Percentiles rank a stretch among this genome's conserved stretches.
Evolutionary conservation across 2,888 invertebrate genomes (phyloP).

Genomic region (Drosophila longiperda): DNA sequence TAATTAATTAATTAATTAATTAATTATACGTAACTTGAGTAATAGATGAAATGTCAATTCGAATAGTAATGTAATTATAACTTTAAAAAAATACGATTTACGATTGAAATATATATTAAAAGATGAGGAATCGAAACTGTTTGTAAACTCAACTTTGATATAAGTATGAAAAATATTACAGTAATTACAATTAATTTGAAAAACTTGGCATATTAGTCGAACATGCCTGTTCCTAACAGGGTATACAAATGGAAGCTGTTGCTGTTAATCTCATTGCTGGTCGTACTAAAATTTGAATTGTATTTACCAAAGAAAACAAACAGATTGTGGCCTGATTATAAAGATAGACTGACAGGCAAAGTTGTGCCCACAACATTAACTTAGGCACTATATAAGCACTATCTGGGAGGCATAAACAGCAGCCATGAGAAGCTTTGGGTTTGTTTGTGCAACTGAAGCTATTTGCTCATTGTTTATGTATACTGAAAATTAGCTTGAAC

Average conservation of each 20-base stretch:
- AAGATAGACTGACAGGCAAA: constrained; percentile 44
- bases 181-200: not conserved
- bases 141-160: not conserved
- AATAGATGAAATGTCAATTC: not conserved
- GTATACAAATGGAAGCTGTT: constrained; percentile 24
- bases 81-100: not conserved
- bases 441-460: constrained; percentile 31
- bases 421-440: constrained; percentile 14
- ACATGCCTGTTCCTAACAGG: not conserved
- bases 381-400: not conserved
- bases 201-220: not conserved
- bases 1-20: constrained; percentile 1
- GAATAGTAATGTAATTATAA: not conserved
- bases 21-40: not conserved
- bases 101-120: not conserved
- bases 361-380: constrained; percentile 18
- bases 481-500: constrained; percentile 12
- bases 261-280: constrained; percentile 9
- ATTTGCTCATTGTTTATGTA: constrained; percentile 39
- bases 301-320: constrained; percentile 58
- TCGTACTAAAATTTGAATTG: constrained; percentile 16
- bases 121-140: not conserved
- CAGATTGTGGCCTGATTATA: constrained; percentile 58
- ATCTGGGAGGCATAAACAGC: constrained; percentile 14
- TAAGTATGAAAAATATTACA: not conserved